Conservation (phyloP, 2,113 vertebrate genomes). For the Gnathonemus longibarbis region DNA sequence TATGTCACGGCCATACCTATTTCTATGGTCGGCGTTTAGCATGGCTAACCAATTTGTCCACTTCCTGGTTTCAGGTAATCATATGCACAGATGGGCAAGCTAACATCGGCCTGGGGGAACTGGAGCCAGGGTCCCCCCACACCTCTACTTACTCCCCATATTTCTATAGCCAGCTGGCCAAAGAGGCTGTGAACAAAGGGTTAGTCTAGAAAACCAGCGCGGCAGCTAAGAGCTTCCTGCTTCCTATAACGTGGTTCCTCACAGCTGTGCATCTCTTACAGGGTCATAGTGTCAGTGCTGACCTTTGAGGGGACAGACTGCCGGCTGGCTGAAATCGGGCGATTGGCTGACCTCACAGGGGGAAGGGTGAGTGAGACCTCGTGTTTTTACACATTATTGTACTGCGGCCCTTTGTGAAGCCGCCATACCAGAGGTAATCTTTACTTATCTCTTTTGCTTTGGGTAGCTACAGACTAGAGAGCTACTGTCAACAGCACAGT, state of each 20-base stretch:
- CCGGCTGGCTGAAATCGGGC: slow-evolving; percentile 48
- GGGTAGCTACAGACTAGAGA: neutral
- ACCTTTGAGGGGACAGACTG: slow-evolving; percentile 56
- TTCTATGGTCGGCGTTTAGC: neutral
- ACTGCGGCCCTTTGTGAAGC: neutral
- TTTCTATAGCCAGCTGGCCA: slow-evolving; percentile 58
- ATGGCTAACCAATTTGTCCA: neutral
- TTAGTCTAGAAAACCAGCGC: slow-evolving; percentile 29
- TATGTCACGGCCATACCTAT: neutral
- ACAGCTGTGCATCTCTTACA: slow-evolving; percentile 15
- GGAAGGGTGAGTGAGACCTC: slow-evolving; percentile 43
- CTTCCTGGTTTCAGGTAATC: slow-evolving; percentile 52
- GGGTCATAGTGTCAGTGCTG: slow-evolving; percentile 55
- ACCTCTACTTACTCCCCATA: slow-evolving; percentile 29
- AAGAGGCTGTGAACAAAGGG: slow-evolving; percentile 53
- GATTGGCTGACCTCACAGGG: slow-evolving; percentile 50
- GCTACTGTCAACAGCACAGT: neutral
- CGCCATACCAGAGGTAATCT: neutral
- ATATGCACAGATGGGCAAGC: slow-evolving; percentile 66
- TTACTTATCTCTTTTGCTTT: neutral
- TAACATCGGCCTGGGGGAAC: slow-evolving; percentile 62
- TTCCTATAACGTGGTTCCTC: neutral
- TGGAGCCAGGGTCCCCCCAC: slow-evolving; percentile 41
- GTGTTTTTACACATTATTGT: neutral
- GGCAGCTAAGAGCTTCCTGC: neutral